Evolutionary conservation across 2,888 invertebrate genomes (phyloP), one percentile per base, ranked within the genome.

Genomic region (Dioctria linearis): DNA sequence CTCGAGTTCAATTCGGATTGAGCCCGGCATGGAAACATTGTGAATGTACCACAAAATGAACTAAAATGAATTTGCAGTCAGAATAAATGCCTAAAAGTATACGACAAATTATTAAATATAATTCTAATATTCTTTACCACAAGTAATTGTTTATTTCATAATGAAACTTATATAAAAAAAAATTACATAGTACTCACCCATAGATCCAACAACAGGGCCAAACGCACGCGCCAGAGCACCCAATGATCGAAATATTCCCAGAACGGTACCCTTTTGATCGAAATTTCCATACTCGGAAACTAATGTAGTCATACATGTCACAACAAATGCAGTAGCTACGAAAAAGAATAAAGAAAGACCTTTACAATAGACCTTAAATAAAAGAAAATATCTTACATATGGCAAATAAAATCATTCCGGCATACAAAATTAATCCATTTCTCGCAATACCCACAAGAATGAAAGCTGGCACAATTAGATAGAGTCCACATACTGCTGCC

Each of bases 231-330:
- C 98, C 63, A 99, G 90, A 2, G 98, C 96, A 13, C 99, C 99
- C 54, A 99, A 90, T 2, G 98, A 98, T 82, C 99, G 92, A 86
- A 98, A 96, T 83, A 96, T 95, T 9, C 99, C 99, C 86, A 98
- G 93, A 83, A 97, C 95, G 0, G 95, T 94, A 43, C 99, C 99
- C 86, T 98, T 97, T 86, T 97, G 95, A 86, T 94, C 93, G 81
- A 90, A 91, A 54, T 93, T 93, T 5, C 95, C 95, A 87, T 94
- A 94, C 83, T 93, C 92, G 3, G 98, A 96, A n/a, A 96, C 96
- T 88, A 98, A 90, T 3, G 98, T 95, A 85, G 97, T 98, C 90
- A 99, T 92, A 86, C 97, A 97, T 9, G 99, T 98, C 39, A 99
- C 98, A 46, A 98, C 97, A 88, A 97, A 93, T n/a, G 96, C 94